phyloP scores from a whole-genome alignment of 2,888 invertebrate species.

The Drosophila buzzatii region DNA sequence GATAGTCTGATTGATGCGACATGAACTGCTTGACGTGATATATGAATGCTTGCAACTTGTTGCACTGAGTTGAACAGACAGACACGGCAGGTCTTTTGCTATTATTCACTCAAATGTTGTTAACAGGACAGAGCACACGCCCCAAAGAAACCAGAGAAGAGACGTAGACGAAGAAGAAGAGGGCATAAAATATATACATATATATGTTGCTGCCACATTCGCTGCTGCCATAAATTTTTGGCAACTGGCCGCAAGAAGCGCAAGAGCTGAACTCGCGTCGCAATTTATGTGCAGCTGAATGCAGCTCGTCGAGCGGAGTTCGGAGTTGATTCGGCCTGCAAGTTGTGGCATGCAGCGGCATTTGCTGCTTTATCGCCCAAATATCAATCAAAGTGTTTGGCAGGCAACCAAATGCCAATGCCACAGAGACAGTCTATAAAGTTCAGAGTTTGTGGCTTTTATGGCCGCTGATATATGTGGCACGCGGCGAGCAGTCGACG shows the following conservation, averaged over 20 bases:
- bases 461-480: slow-evolving; percentile 56
- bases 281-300: slow-evolving; percentile 76
- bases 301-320: slow-evolving; percentile 57
- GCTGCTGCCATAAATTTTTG: slow-evolving; percentile 71
- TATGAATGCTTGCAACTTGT: slow-evolving; percentile 27
- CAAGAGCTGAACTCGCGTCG: slow-evolving; percentile 68
- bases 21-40: background rate
- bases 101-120: slow-evolving; percentile 52
- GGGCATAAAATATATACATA: background rate
- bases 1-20: background rate
- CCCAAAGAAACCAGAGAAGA: slow-evolving; percentile 37
- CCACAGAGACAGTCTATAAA: slow-evolving; percentile 72
- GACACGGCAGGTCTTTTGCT: slow-evolving; percentile 3
- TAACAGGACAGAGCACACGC: slow-evolving; percentile 76
- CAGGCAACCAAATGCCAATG: slow-evolving; percentile 21
- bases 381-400: slow-evolving; percentile 67
- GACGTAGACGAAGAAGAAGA: background rate
- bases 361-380: slow-evolving; percentile 73
- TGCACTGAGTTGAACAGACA: slow-evolving; percentile 2
- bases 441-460: slow-evolving; percentile 73
- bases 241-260: slow-evolving; percentile 12
- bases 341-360: slow-evolving; percentile 55
- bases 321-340: slow-evolving; percentile 2
- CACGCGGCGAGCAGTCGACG: slow-evolving; percentile 42
- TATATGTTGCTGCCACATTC: slow-evolving; percentile 45